A percentile compares a stretch with the other conserved stretches of the same genome.
Evolutionary conservation across 1,140 invertebrate genomes (phyloP).

Genomic region (Drosophila auraria): DNA sequence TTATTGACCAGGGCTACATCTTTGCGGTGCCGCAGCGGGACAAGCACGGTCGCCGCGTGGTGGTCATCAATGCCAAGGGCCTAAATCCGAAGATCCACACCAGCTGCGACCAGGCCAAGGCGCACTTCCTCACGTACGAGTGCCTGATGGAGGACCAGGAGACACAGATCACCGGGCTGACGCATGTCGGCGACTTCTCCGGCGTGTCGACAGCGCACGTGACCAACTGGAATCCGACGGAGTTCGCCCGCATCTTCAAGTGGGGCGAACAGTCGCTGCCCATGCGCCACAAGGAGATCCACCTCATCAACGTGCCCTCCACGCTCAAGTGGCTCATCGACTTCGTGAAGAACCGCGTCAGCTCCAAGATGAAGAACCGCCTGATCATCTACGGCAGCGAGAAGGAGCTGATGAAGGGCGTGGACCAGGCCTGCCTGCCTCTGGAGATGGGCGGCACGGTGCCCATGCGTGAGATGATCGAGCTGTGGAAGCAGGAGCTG

Average conservation of each 20-base stretch:
- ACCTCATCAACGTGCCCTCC: constrained; percentile 89
- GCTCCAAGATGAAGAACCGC: constrained; percentile 89
- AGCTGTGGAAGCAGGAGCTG: constrained; percentile 88
- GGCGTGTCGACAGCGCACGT: constrained; percentile 87
- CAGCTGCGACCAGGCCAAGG: constrained; percentile 89
- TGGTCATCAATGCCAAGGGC: constrained; percentile 89
- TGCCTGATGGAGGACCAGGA: constrained; percentile 90
- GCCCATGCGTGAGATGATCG: constrained; percentile 91
- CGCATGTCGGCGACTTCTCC: constrained; percentile 88
- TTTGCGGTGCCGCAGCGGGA: constrained; percentile 91
- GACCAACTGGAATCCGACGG: constrained; percentile 89
- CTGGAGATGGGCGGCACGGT: constrained; percentile 91
- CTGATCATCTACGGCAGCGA: constrained; percentile 88
- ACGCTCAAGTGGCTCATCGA: constrained; percentile 90
- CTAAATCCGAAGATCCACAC: constrained; percentile 88
- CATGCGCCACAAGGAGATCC: constrained; percentile 91
- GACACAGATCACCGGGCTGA: constrained; percentile 90
- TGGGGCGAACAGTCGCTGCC: constrained; percentile 93
- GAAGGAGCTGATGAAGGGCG: constrained; percentile 87
- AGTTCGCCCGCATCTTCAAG: constrained; percentile 88
- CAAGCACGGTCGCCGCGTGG: constrained; percentile 89
- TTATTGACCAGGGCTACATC: constrained; percentile 89
- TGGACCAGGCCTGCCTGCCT: constrained; percentile 90
- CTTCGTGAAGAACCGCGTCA: constrained; percentile 89
- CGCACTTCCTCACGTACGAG: constrained; percentile 90